These are phyloP conservation scores for Campylomormyrus tamandua DNA, from an alignment of 2,113 vertebrate genomes.

Conservation along the genomic window DNA sequence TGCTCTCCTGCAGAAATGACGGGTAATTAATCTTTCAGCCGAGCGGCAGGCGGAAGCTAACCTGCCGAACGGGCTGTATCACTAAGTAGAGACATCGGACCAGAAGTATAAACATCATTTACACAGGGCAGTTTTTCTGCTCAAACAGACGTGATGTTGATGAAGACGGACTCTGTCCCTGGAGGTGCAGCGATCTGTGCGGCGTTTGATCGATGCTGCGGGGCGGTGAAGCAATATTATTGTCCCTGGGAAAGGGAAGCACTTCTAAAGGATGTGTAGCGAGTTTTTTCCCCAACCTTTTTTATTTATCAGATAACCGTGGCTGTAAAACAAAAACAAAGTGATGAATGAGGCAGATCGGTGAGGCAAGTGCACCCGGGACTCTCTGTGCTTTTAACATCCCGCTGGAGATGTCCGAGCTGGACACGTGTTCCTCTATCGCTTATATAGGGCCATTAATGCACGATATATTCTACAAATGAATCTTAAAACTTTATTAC, in stretches of 20 bases:
- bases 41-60: conserved; percentile 38
- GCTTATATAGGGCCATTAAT: not conserved
- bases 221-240: conserved; percentile 44
- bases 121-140: conserved; percentile 71
- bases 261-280: conserved; percentile 29
- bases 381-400: conserved; percentile 12
- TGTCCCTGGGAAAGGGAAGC: conserved; percentile 41
- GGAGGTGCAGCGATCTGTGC: conserved; percentile 62
- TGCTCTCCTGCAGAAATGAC: conserved; percentile 39
- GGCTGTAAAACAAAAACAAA: conserved; percentile 12
- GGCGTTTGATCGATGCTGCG: conserved; percentile 58
- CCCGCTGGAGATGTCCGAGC: not conserved
- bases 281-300: conserved; percentile 35
- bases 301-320: conserved; percentile 30
- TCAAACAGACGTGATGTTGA: conserved; percentile 72
- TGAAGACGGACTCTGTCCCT: conserved; percentile 59
- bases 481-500: not conserved
- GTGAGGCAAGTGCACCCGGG: conserved; percentile 6
- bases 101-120: conserved; percentile 69
- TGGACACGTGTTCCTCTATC: not conserved
- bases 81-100: conserved; percentile 66
- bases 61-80: conserved; percentile 53
- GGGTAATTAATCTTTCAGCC: conserved; percentile 54
- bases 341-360: conserved; percentile 22
- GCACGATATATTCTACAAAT: not conserved